Evolutionary conservation across 2,888 invertebrate species (phyloP), one percentile per base, ranked within the genome.

Genomic region (Lasioglossum calceatum): DNA sequence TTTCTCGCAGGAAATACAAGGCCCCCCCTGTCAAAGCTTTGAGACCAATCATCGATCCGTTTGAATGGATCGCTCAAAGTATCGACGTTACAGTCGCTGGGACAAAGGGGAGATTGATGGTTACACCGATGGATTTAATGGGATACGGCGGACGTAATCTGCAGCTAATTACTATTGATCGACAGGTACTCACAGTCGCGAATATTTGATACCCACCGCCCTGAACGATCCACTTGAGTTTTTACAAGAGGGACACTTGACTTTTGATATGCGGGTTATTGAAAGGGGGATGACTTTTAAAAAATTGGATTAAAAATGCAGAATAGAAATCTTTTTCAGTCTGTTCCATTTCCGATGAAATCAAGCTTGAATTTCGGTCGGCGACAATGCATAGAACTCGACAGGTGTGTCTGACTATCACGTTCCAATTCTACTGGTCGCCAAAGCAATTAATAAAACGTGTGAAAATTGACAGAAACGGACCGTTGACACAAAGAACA

Each of bases 71-170:
- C 36, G 27, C 16, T 74, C 73, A 16, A 73, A 73, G 64, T 64
- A 64, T 64, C 32, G 27, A 32, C 32, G 64, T 32, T 32, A 14
- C 12, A n/a, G 42, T 42, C 39, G 19, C 44, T 8, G 19, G 32
- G 23, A 42, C 47, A 61, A 64, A 61, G 77, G 64, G 64, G 32
- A 64, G 61, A 77, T 61, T 77, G 44, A 44, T 36, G 64, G 32
- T 64, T 64, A 44, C 44, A 44, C 47, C 36, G 72, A 72, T 64
- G 64, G 64, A 32, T 64, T 64, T 64, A 32, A 64, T 64, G 64
- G 64, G 64, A 64, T 32, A 64, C 64, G 12, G 16, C 5, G 64
- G 16, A 64, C 27, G 32, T 64, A 64, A 64, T 64, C 64, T 32
- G 7, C 64, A 4, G 64, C 64, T 64, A 64, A 64, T 64, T 61